phyloP scores from a whole-genome alignment of 2,113 vertebrate species.

The Melierax canorus region DNA sequence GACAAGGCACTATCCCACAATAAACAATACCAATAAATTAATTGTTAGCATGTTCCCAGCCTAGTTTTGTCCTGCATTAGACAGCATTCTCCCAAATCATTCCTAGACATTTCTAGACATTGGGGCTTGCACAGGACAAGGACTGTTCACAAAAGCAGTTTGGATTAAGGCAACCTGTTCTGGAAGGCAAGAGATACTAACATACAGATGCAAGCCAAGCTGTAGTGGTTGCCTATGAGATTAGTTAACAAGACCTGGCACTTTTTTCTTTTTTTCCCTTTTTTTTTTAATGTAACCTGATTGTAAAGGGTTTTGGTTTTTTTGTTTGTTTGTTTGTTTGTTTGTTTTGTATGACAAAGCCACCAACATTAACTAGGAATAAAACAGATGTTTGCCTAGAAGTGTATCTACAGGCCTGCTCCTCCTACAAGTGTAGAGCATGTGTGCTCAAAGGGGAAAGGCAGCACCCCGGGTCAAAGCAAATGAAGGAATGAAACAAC shows the following conservation, averaged over 20 bases:
- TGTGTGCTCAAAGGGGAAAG: neutral
- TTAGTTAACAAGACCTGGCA: neutral
- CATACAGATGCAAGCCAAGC: neutral
- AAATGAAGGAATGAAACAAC: neutral
- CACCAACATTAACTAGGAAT: neutral
- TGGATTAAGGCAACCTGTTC: neutral
- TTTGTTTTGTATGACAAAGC: neutral
- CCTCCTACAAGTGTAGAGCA: neutral
- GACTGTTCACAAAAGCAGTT: neutral
- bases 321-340: neutral
- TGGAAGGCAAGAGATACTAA: neutral
- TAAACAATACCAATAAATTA: neutral
- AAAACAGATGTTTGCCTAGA: neutral
- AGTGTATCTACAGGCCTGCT: neutral
- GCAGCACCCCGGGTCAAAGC: neutral
- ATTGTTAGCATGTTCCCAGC: neutral
- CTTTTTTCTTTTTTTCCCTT: rapidly evolving
- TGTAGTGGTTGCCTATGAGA: neutral
- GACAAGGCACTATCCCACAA: neutral
- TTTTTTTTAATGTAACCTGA: neutral
- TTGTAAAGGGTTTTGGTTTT: no score
- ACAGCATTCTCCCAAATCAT: neutral
- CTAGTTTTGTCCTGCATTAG: neutral
- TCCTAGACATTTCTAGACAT: neutral
- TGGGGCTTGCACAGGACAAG: neutral